phyloP scores from a whole-genome alignment of 2,113 vertebrate genomes.

The Struthidea cinerea region DNA sequence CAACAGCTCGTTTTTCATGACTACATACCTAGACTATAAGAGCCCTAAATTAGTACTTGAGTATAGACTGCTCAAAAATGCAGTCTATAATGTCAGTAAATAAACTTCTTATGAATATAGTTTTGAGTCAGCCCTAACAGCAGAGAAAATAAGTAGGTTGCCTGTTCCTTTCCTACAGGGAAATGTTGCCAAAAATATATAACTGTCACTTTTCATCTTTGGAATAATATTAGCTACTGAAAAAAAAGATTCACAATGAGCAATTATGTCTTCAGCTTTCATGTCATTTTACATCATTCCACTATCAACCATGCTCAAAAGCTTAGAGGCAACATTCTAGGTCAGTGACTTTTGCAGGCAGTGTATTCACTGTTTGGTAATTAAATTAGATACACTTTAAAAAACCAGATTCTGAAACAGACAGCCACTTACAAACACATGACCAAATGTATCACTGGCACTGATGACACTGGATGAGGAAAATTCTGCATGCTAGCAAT shows the following conservation, averaged over 20 bases:
- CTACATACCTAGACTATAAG: neutral
- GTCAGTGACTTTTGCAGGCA: constrained; percentile 62
- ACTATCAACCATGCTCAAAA: constrained; percentile 49
- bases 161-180: constrained; percentile 52
- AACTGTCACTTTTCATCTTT: constrained; percentile 61
- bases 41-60: constrained; percentile 27
- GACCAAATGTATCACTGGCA: neutral
- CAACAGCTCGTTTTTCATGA: constrained; percentile 8
- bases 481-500: constrained; percentile 14
- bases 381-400: constrained; percentile 66
- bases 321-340: constrained; percentile 65
- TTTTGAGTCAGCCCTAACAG: constrained; percentile 43
- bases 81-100: constrained; percentile 42
- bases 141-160: constrained; percentile 53
- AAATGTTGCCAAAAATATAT: constrained; percentile 55
- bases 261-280: constrained; percentile 68
- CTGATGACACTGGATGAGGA: neutral
- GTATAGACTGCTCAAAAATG: constrained; percentile 13
- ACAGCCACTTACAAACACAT: neutral
- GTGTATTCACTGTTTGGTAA: constrained; percentile 49
- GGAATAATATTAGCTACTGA: constrained; percentile 42
- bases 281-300: constrained; percentile 67
- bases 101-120: constrained; percentile 41
- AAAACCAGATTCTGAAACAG: constrained; percentile 52
- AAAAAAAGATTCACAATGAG: constrained; percentile 52